These are phyloP conservation scores for Tamandua tetradactyla DNA, from an alignment of 2,797 vertebrate species.

Conservation along the genomic window DNA sequence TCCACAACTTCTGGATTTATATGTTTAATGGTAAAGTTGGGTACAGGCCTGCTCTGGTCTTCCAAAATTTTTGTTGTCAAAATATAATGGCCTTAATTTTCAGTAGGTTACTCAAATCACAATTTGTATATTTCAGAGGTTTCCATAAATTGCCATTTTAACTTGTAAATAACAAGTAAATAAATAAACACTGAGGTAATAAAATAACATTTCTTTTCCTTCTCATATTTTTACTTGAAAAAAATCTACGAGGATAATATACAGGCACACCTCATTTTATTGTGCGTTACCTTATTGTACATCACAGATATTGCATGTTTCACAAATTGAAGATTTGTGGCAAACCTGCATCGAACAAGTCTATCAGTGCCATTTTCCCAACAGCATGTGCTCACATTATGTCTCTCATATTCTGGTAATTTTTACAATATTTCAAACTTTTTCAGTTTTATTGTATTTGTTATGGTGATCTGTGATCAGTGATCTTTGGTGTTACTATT, in stretches of 20 bases:
- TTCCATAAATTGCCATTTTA: not conserved
- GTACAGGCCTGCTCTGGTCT: not conserved
- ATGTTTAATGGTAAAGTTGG: not conserved
- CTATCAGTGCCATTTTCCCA: too few species aligned
- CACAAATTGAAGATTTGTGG: too few species aligned
- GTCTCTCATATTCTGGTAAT: too few species aligned
- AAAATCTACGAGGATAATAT: not conserved
- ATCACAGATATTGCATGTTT: too few species aligned
- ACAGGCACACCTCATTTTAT: too few species aligned
- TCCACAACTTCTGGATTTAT: not conserved
- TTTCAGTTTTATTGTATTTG: too few species aligned
- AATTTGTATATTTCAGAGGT: not conserved
- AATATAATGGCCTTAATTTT: conserved; percentile 1
- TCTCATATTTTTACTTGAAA: not conserved
- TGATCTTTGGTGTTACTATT: too few species aligned
- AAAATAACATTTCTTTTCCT: not conserved
- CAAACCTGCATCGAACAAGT: too few species aligned
- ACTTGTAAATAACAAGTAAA: not conserved
- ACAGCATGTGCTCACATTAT: too few species aligned
- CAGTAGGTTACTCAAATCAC: not conserved
- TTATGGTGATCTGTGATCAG: too few species aligned
- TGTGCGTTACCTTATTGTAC: too few species aligned
- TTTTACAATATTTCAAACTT: too few species aligned
- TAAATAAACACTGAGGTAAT: not conserved
- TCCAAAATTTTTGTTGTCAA: not conserved